Evolutionary conservation across 2,113 vertebrate species (phyloP).

Genomic region (Rhegmatorhina hoffmannsi): DNA sequence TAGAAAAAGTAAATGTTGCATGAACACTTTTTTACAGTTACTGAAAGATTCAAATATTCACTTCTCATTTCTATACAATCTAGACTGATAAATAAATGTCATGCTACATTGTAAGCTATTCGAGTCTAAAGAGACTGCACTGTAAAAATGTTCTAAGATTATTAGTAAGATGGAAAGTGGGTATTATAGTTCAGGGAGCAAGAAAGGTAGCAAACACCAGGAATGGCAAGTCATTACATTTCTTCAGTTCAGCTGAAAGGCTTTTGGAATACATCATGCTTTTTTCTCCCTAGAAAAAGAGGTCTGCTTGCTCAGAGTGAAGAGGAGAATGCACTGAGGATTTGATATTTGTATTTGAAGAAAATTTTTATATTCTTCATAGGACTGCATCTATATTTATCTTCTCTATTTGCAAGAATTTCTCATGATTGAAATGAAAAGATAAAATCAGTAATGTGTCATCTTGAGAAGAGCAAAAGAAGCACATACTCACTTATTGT

Average conservation of each 20-base stretch:
- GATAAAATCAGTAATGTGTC: background rate
- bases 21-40: background rate
- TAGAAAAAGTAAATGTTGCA: background rate
- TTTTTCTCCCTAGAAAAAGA: background rate
- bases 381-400: background rate
- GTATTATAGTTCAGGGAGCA: background rate
- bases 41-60: background rate
- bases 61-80: background rate
- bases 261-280: background rate
- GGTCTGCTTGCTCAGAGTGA: background rate
- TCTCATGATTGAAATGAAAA: background rate
- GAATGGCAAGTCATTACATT: background rate
- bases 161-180: background rate
- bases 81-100: background rate
- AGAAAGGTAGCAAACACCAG: background rate
- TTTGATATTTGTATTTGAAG: background rate
- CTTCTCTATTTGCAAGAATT: background rate
- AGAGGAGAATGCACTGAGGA: background rate
- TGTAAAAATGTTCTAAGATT: background rate
- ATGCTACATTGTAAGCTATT: background rate
- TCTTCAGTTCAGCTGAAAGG: background rate
- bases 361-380: background rate
- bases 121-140: background rate
- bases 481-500: background rate
- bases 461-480: background rate